Evolutionary conservation across 2,113 vertebrate species (phyloP).

Genomic region (Gambusia holbrooki): DNA sequence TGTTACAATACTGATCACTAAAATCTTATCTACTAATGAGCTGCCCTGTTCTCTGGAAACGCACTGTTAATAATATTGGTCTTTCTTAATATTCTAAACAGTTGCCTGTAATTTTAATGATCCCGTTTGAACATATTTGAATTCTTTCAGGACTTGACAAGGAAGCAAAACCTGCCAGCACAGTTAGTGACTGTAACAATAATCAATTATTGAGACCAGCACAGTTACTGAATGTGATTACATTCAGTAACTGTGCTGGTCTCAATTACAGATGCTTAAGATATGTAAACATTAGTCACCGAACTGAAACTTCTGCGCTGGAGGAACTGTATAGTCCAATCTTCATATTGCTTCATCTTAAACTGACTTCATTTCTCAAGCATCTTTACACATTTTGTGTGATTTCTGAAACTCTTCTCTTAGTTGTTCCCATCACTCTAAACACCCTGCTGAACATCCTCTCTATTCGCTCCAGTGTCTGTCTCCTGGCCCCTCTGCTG

Average conservation of each 20-base stretch:
- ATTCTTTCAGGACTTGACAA: background rate
- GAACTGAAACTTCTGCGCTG: constrained; percentile 31
- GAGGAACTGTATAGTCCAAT: background rate
- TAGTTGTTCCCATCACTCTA: constrained; percentile 28
- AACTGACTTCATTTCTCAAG: background rate
- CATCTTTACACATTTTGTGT: background rate
- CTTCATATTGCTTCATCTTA: background rate
- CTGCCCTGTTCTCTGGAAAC: background rate
- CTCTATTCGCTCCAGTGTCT: constrained; percentile 23
- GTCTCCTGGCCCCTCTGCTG: constrained; percentile 44
- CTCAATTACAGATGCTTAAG: constrained; percentile 7
- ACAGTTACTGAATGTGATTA: background rate
- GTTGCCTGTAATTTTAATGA: background rate
- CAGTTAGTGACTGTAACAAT: background rate
- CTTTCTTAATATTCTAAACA: background rate
- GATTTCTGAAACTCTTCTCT: background rate
- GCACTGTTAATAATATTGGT: background rate
- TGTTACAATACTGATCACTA: background rate
- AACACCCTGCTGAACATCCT: background rate
- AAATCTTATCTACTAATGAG: background rate
- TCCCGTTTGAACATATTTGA: background rate
- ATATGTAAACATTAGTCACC: constrained; percentile 8
- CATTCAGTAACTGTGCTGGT: too few relatives aligned
- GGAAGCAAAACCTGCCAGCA: too few relatives aligned
- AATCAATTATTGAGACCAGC: too few relatives aligned